Evolutionary conservation across 35 echinoderm and acorn worm genomes (phyloP), one percentile per base, ranked within the genome.

Genomic region (Diadema setosum): DNA sequence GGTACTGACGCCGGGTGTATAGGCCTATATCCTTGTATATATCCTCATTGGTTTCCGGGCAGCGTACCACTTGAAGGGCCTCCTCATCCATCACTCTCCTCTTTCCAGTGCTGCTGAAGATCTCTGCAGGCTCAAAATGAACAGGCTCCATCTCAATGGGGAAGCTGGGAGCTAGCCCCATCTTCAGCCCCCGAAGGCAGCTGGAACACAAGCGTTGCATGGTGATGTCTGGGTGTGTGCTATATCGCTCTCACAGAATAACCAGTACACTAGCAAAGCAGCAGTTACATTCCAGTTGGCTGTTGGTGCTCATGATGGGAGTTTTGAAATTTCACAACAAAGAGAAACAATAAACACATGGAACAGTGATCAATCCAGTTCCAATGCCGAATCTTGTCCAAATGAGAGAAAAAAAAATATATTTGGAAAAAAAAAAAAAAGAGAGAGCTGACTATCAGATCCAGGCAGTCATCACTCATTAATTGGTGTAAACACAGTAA

Each of bases 141-240:
- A 99, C 89, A 43, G 96, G 96, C 87, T 92, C 89, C 90, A 94
- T 91, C 81, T 91, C 87, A 21, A 99, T 94, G 84, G 96, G 96
- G 83, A 95, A 99, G 86, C 93, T 99, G 69, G 93, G 93, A 91
- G 92, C 93, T 91, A 99, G 81, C 81, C 96, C 96, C 96, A 99
- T 99, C 76, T 96, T 96, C 42, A 90, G 88, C 88, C 88, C 73
- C 21, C 73, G 36, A n/a, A 78, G n/a, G 73, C 73, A 78, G 73
- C 73, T 78, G 39, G 73, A 78, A 78, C 73, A 78, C 73, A 78
- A 78, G 73, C 73, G 73, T 78, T 78, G 73, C 73, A 78, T 78
- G 73, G 25, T 78, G 73, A 26, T 67, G n/a, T n/a, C 48, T n/a
- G 48, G 48, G 48, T n/a, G 9, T 52, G 9, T 52, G 9, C n/a